Evolutionary conservation across 2,888 invertebrate genomes (phyloP), one percentile per base, ranked within the genome.

Genomic region (Aplocera efformata): DNA sequence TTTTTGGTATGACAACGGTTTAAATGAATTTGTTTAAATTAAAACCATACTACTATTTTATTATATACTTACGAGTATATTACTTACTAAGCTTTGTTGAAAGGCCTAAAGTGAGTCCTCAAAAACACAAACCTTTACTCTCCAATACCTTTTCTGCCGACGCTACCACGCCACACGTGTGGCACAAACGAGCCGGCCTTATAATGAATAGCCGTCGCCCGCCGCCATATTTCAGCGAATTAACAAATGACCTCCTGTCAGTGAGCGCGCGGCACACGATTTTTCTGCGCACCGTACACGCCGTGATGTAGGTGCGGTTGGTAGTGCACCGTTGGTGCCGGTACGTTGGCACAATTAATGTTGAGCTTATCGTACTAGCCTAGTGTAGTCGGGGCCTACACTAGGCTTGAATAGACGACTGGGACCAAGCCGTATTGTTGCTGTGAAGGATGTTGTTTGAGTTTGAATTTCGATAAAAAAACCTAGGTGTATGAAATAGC

Each of bases 201-300:
- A 80, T 86, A 86, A 86, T 83, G 84, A 84, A 86, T 84, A 65
- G 82, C 82, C 81, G 82, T 79, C 83, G 80, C 78, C 74, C 72
- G 73, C 72, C 76, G 67, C 83, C 80, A 85, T 88, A 86, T 85
- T 84, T 86, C 85, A 86, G 74, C 68, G 84, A 79, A 85, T 88
- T 88, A 85, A 88, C 86, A 86, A 88, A 88, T 82, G 84, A 83
- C 80, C 75, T 55, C 60, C 79, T 78, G 88, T 85, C 86, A 76
- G 64, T 67, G 73, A 60, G 68, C 62, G 80, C 78, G 78, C 77
- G 74, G 78, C 67, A 72, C 72, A 68, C 85, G 68, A 86, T 86
- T 88, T 88, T 86, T 88, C 86, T 85, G 86, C 76, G 63, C 78
- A 79, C 85, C 71, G 82, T 84, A 80, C 81, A 69, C 69, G 63